These are phyloP conservation scores for Dasyornis broadbenti DNA, from an alignment of 2,113 vertebrate species.

Conservation along the genomic window DNA sequence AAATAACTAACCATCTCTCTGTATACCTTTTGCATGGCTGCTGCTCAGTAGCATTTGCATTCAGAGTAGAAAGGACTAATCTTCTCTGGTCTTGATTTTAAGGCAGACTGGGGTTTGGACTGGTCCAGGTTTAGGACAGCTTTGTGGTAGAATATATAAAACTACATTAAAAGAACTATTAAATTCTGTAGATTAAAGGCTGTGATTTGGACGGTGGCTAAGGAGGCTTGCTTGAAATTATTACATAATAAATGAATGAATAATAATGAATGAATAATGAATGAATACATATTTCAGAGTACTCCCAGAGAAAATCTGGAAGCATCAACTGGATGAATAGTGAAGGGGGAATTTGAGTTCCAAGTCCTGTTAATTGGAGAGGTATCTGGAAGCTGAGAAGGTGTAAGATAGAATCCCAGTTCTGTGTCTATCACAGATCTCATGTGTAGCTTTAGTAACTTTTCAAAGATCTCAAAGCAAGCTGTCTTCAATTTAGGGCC, in stretches of 20 bases:
- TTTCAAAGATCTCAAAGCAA: background rate
- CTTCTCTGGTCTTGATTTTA: background rate
- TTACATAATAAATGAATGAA: no score
- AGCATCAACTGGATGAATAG: background rate
- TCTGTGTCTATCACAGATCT: background rate
- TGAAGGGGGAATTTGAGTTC: background rate
- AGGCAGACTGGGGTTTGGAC: background rate
- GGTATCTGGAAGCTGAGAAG: background rate
- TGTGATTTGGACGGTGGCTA: background rate
- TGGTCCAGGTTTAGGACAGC: background rate
- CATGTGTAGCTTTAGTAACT: background rate
- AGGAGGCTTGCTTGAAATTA: background rate
- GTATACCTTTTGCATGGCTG: background rate
- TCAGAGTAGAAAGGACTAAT: background rate
- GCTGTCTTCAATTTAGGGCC: background rate
- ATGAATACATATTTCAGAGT: background rate
- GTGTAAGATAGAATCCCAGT: background rate
- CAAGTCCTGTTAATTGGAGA: background rate
- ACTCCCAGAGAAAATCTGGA: background rate
- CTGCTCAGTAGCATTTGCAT: background rate
- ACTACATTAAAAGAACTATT: background rate
- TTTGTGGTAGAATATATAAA: background rate
- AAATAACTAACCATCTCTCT: background rate
- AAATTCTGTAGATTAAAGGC: background rate
- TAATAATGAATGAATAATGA: no score